These are phyloP conservation scores for Stegana nigrithorax DNA, from an alignment of 2,888 invertebrate species.

Conservation along the genomic window DNA sequence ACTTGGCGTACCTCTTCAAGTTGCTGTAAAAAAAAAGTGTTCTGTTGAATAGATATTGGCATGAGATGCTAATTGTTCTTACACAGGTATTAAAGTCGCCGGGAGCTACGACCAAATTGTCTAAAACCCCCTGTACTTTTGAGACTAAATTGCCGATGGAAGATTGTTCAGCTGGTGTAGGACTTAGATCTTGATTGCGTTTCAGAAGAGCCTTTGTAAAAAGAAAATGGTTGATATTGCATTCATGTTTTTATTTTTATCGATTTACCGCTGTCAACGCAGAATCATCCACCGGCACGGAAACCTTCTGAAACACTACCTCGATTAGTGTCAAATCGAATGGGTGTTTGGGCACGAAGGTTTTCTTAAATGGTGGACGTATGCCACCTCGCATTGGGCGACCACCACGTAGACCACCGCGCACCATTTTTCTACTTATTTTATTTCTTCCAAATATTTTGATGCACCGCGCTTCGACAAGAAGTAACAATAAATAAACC, in stretches of 20 bases:
- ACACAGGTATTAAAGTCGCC: conserved; percentile 96
- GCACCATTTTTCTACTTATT: conserved; percentile 80
- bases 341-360: conserved; percentile 80
- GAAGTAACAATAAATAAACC: too few species aligned
- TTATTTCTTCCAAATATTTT: too few species aligned
- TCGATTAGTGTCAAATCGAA: conserved; percentile 91
- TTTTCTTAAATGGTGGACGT: conserved; percentile 75
- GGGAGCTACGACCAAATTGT: conserved; percentile 93
- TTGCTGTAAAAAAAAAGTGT: conserved; percentile 72
- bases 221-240: not conserved
- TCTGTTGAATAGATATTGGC: not conserved
- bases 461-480: too few species aligned
- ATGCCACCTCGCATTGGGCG: conserved; percentile 76
- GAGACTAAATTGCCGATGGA: conserved; percentile 93
- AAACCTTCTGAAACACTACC: conserved; percentile 85
- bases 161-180: conserved; percentile 90
- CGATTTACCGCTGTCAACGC: conserved; percentile 79
- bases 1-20: conserved; percentile 96
- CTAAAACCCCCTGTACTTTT: conserved; percentile 93
- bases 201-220: conserved; percentile 84
- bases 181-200: conserved; percentile 91
- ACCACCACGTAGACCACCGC: conserved; percentile 76
- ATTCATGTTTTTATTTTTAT: not conserved
- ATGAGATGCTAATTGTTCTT: conserved; percentile 67
- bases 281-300: conserved; percentile 85